Evolutionary conservation across 1,140 invertebrate genomes (phyloP).

Genomic region (Cepaea nemoralis): DNA sequence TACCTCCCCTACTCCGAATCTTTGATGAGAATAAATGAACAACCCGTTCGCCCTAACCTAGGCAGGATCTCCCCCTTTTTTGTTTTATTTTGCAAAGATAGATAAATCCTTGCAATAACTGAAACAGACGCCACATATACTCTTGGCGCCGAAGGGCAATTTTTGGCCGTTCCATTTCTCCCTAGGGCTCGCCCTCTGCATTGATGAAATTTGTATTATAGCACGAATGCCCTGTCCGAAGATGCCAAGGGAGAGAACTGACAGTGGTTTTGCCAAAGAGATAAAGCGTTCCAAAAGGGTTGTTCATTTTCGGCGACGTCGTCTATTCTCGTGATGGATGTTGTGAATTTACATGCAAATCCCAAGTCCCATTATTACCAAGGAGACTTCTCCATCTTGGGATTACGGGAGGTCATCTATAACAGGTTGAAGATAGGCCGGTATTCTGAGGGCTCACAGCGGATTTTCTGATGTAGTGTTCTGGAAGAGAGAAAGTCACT

Average conservation of each 20-base stretch:
- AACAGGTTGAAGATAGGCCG: conserved; percentile 22
- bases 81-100: not conserved
- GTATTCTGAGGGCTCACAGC: not conserved
- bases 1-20: not conserved
- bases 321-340: conserved; percentile 41
- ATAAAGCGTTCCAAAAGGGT: conserved; percentile 12
- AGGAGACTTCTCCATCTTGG: conserved; percentile 33
- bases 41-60: not conserved
- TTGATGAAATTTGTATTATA: conserved; percentile 48
- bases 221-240: conserved; percentile 20
- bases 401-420: conserved; percentile 41
- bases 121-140: conserved; percentile 39
- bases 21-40: not conserved
- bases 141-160: conserved; percentile 35
- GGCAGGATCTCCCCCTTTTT: too few species aligned
- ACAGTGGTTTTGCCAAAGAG: not conserved
- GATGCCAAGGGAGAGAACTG: not conserved
- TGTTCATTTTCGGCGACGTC: conserved; percentile 45
- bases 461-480: conserved; percentile 14
- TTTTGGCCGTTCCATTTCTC: not conserved
- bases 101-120: conserved; percentile 48
- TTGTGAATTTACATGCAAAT: conserved; percentile 50
- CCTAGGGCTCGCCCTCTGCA: not conserved
- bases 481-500: conserved; percentile 2
- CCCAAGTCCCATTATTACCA: conserved; percentile 21